Evolutionary conservation across 2,888 invertebrate species (phyloP).

Genomic region (Erebia aethiops): DNA sequence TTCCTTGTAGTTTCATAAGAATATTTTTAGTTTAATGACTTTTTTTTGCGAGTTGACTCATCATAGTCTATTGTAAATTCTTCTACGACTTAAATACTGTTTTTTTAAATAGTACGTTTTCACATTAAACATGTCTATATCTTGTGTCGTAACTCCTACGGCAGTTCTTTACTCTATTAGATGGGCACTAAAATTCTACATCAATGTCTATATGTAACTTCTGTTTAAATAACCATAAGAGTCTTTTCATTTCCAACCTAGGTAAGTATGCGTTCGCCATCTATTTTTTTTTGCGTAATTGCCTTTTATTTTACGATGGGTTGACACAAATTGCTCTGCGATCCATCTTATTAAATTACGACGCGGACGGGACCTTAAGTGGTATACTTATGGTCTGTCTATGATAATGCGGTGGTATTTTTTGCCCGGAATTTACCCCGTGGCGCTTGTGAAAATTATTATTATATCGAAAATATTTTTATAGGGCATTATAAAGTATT

Average conservation of each 20-base stretch:
- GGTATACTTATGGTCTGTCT: constrained; percentile 9
- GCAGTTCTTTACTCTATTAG: no score
- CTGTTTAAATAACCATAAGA: not conserved
- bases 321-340: constrained; percentile 44
- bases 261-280: constrained; percentile 23
- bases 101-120: not conserved
- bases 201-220: not conserved
- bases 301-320: constrained; percentile 39
- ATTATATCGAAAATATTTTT: not conserved
- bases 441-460: not conserved
- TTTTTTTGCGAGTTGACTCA: no score
- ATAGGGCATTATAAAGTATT: no score
- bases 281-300: constrained; percentile 43
- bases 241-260: not conserved
- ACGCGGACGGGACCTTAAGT: constrained; percentile 29
- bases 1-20: no score
- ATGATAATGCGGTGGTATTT: constrained; percentile 6
- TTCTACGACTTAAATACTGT: no score
- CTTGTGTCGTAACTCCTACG: no score
- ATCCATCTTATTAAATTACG: constrained; percentile 40
- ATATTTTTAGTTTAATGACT: no score
- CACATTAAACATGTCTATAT: no score
- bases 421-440: not conserved
- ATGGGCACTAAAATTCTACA: no score
- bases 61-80: no score